Evolutionary conservation across 2,797 vertebrate genomes (phyloP).

Genomic region (Zalophus californianus): DNA sequence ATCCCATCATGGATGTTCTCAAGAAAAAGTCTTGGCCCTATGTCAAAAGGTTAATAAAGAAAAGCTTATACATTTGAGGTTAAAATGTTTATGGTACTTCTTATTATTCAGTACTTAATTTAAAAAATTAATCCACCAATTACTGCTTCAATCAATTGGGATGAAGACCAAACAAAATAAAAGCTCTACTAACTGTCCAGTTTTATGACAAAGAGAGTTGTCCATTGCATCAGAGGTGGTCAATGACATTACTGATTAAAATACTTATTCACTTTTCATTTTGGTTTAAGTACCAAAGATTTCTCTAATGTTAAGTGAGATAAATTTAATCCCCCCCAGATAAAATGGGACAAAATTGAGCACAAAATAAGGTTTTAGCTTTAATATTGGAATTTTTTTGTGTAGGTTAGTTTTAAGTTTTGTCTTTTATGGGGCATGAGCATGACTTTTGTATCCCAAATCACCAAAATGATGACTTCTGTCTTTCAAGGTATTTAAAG

Average conservation of each 20-base stretch:
- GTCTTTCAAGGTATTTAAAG: background rate
- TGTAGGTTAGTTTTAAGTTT: background rate
- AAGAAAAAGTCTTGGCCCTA: background rate
- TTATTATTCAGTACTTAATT: background rate
- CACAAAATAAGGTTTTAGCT: background rate
- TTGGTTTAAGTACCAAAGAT: background rate
- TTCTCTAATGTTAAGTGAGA: constrained; percentile 2
- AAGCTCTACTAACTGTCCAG: background rate
- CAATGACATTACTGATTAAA: background rate
- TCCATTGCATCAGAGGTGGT: background rate
- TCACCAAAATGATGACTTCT: background rate
- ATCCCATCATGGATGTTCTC: background rate
- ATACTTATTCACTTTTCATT: background rate
- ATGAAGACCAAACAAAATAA: background rate
- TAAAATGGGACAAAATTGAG: background rate
- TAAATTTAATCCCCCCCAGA: background rate
- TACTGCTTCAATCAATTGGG: background rate
- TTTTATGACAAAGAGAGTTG: background rate
- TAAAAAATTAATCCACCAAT: background rate
- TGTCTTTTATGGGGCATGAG: background rate
- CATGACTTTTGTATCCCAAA: background rate
- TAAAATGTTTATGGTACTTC: background rate
- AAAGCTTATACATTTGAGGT: background rate
- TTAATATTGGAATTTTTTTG: background rate
- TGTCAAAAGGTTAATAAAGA: background rate